Evolutionary conservation across 2,888 invertebrate species (phyloP).

Genomic region (Periphyllus acericola): DNA sequence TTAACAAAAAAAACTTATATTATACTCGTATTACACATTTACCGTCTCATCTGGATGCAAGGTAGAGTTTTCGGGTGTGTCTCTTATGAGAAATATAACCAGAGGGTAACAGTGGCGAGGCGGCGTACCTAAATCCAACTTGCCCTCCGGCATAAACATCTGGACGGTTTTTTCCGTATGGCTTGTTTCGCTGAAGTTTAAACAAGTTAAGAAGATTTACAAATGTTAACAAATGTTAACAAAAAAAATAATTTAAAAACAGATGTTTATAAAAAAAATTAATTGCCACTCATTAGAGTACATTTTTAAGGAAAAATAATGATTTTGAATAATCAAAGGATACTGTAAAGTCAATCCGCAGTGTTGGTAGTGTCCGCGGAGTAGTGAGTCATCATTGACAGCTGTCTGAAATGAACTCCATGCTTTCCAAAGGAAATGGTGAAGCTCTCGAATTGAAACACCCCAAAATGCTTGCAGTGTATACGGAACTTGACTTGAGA

Average conservation of each 20-base stretch:
- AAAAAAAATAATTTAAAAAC: not conserved
- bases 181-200: slow-evolving; percentile 71
- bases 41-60: slow-evolving; percentile 83
- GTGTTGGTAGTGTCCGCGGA: slow-evolving; percentile 69
- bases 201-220: slow-evolving; percentile 66
- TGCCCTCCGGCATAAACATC: slow-evolving; percentile 72
- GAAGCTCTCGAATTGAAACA: slow-evolving; percentile 80
- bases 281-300: not conserved
- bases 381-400: slow-evolving; percentile 71
- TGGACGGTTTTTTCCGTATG: slow-evolving; percentile 76
- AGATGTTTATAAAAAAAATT: not conserved
- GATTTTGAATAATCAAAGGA: slow-evolving; percentile 61
- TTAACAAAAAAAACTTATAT: not conserved
- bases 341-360: slow-evolving; percentile 65
- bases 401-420: slow-evolving; percentile 76
- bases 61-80: slow-evolving; percentile 70
- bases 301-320: not conserved
- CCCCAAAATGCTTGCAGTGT: slow-evolving; percentile 82
- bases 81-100: slow-evolving; percentile 78
- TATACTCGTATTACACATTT: slow-evolving; percentile 65
- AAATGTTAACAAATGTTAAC: not conserved
- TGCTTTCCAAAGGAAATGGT: slow-evolving; percentile 80
- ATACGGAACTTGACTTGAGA: slow-evolving; percentile 81
- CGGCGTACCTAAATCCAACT: slow-evolving; percentile 77
- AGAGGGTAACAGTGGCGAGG: slow-evolving; percentile 81